These are phyloP conservation scores for Drosophila mayaguana DNA, from an alignment of 2,888 invertebrate species.

Conservation along the genomic window DNA sequence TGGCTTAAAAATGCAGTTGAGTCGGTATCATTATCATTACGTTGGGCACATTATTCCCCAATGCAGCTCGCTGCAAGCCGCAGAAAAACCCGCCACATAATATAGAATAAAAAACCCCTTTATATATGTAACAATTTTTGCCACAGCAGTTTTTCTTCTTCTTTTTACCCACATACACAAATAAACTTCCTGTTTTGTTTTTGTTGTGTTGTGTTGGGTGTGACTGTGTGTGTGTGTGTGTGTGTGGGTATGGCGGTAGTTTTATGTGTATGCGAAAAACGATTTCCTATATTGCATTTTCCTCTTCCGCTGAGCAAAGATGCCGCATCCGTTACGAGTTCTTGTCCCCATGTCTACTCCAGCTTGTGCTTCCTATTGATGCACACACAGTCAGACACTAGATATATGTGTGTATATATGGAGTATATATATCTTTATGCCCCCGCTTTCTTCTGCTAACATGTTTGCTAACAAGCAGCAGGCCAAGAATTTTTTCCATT, in stretches of 20 bases:
- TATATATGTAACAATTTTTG: conserved; percentile 41
- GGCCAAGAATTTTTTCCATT: conserved; percentile 25
- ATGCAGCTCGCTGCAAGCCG: conserved; percentile 10
- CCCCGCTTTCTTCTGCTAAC: conserved; percentile 7
- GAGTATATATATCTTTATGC: conserved; percentile 16
- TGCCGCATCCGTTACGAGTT: conserved; percentile 77
- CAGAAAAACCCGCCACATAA: conserved; percentile 20
- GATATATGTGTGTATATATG: conserved; percentile 19
- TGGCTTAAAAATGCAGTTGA: conserved; percentile 37
- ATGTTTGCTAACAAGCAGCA: conserved; percentile 60
- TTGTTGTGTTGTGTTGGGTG: conserved; percentile 2
- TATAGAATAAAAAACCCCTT: neutral
- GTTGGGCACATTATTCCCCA: conserved; percentile 13
- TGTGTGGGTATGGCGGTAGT: conserved; percentile 4
- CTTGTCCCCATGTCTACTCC: conserved; percentile 25
- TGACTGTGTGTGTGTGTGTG: neutral
- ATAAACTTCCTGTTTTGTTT: conserved; percentile 75
- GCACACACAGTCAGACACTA: conserved; percentile 36
- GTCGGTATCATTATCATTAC: conserved; percentile 41
- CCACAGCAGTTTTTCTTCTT: conserved; percentile 34
- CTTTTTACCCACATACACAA: conserved; percentile 47
- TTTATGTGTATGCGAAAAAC: conserved; percentile 74
- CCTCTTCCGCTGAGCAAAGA: conserved; percentile 82
- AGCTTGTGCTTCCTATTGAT: conserved; percentile 43
- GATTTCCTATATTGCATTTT: conserved; percentile 85